Conservation (phyloP, 2,888 invertebrate genomes). For the Julus scandinavius region DNA sequence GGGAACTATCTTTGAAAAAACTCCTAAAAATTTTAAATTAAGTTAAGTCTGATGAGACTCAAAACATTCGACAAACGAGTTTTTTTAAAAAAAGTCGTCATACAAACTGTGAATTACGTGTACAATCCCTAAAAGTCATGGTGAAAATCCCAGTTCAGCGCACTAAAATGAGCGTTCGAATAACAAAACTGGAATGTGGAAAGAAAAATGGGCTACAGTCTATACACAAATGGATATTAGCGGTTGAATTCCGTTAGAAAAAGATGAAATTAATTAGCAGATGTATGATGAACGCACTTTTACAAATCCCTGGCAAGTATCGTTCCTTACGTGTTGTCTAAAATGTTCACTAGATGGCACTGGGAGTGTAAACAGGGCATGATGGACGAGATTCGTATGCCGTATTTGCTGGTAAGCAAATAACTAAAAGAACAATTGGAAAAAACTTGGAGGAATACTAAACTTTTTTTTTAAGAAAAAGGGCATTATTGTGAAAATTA, state of each 20-base stretch:
- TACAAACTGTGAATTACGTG: too few species aligned
- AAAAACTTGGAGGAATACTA: too few species aligned
- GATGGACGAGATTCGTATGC: not conserved
- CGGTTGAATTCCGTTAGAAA: not conserved
- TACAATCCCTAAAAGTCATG: not conserved
- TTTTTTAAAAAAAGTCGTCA: too few species aligned
- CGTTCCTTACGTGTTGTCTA: not conserved
- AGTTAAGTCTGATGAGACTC: too few species aligned
- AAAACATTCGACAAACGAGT: too few species aligned
- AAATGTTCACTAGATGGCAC: not conserved
- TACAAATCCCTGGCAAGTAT: not conserved
- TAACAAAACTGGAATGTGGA: not conserved
- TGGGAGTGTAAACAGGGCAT: not conserved
- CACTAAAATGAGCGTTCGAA: not conserved
- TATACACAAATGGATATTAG: not conserved
- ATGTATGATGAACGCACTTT: not conserved
- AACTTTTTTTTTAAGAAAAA: too few species aligned
- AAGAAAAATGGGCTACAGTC: not conserved
- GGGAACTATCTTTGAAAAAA: too few species aligned
- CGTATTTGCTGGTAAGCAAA: too few species aligned
- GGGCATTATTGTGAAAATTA: too few species aligned
- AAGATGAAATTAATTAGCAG: not conserved
- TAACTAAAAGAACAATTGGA: too few species aligned
- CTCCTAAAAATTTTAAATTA: too few species aligned
- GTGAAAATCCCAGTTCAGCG: not conserved